A percentile compares a stretch with the other conserved stretches of the same genome.
These are phyloP conservation scores for Caenorhabditis latens DNA, from an alignment of 1,140 invertebrate genomes.

Conservation along the genomic window DNA sequence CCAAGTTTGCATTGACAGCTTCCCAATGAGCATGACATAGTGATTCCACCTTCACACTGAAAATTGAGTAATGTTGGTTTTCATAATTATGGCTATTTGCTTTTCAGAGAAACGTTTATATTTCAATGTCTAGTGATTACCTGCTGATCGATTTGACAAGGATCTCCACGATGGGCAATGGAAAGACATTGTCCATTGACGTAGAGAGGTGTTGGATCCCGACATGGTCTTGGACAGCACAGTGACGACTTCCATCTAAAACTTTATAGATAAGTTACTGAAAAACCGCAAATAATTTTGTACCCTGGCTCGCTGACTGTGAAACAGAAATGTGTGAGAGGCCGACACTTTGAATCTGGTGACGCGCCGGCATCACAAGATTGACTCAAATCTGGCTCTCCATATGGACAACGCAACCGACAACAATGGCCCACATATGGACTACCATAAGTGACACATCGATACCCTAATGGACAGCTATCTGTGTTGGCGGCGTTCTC, in stretches of 20 bases:
- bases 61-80: neutral
- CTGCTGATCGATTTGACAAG: constrained; percentile 75
- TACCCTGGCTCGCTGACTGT: constrained; percentile 74
- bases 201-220: constrained; percentile 77
- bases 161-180: constrained; percentile 76
- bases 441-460: constrained; percentile 77
- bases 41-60: constrained; percentile 77
- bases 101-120: too few species aligned
- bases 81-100: too few species aligned
- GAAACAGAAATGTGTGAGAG: constrained; percentile 77
- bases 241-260: constrained; percentile 75
- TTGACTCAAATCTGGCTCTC: constrained; percentile 77
- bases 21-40: constrained; percentile 73
- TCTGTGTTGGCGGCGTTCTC: constrained; percentile 78
- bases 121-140: neutral
- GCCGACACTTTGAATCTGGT: constrained; percentile 76
- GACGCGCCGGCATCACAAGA: constrained; percentile 75
- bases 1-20: constrained; percentile 70
- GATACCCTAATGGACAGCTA: constrained; percentile 77
- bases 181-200: constrained; percentile 76
- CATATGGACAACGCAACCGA: constrained; percentile 74
- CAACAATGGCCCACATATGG: constrained; percentile 78
- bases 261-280: neutral
- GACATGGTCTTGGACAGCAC: constrained; percentile 76
- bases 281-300: neutral